Evolutionary conservation across 2,797 vertebrate genomes (phyloP), one percentile per base, ranked within the genome.

Genomic region (Squalus acanthias): DNA sequence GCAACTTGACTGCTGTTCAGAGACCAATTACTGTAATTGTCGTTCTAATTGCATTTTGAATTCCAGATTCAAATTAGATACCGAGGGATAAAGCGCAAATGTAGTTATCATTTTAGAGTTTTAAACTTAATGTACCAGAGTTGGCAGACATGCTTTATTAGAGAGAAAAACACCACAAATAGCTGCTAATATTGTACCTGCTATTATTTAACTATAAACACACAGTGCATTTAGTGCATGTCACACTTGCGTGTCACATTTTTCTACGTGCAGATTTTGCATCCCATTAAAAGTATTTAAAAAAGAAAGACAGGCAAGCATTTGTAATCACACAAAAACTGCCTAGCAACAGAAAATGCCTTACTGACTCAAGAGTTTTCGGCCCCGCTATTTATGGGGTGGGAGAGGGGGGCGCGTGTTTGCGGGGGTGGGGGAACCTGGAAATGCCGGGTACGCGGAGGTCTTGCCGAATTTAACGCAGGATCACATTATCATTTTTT

Each of bases 21-120:
- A 95, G 69, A 57, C 94, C 94, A 74, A 95, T 95, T 95, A 95
- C 94, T 53, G 94, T 74, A 74, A 95, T 95, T 95, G 69, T 95
- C 26, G 46, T 74, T 70, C 69, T 95, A 95, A 95, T 95, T 95
- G 94, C 69, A 72, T 95, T 95, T 74, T 74, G 67, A 95, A 95
- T 74, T 74, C 26, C 9, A 95, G 69, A 95, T 53, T 95, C 39
- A 95, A 74, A 95, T 95, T 50, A 95, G 69, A 29, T 74, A 74
- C 69, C 39, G 26, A 15, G n/a, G 39, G 94, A 70, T 26, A 50
- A 95, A 95, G 94, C 57, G 69, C 50, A 95, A 95, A 70, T 70
- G 69, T 95, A 57, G 94, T 95, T 95, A 74, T 53, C 67, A 74
- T 95, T 74, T 72, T 95, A 12, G 50, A 95, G 12, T 95, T 46